These are phyloP conservation scores for Bos javanicus DNA, from an alignment of 2,113 vertebrate species.

Conservation along the genomic window DNA sequence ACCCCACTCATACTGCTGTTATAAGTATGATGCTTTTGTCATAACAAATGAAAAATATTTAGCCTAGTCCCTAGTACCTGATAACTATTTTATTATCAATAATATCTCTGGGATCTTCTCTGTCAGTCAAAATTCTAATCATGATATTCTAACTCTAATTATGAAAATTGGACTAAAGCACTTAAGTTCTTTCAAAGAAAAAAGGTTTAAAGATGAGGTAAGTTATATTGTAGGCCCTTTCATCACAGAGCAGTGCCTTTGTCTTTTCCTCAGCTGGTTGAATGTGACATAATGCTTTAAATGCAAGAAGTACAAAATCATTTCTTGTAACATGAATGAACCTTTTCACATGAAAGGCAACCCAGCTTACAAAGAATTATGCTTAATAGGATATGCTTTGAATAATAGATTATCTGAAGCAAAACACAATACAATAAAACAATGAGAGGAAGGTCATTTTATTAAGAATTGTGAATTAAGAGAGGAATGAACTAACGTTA, in stretches of 20 bases:
- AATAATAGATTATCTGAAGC: slow-evolving; percentile 27
- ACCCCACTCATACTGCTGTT: not conserved
- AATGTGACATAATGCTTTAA: not conserved
- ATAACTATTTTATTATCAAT: slow-evolving; percentile 41
- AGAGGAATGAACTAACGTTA: not conserved
- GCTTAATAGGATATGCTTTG: not conserved
- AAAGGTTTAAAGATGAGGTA: not conserved
- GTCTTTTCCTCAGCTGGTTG: not conserved
- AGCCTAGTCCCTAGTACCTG: not conserved
- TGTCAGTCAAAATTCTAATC: slow-evolving; percentile 42
- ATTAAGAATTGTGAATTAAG: slow-evolving; percentile 10
- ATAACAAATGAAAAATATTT: slow-evolving; percentile 12
- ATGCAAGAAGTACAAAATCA: not conserved
- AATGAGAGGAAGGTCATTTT: not conserved
- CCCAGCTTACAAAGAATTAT: slow-evolving; percentile 7
- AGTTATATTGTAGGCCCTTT: not conserved
- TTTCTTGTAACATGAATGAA: slow-evolving; percentile 30
- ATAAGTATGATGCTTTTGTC: not conserved
- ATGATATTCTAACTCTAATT: not conserved
- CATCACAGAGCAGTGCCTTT: slow-evolving; percentile 9
- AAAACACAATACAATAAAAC: slow-evolving; percentile 36
- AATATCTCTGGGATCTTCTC: not conserved
- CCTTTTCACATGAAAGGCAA: slow-evolving; percentile 29
- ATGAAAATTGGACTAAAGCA: slow-evolving; percentile 40
- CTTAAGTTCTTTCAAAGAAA: slow-evolving; percentile 18